Base-by-base conservation (phyloP, 1,140 invertebrate genomes). In the Zeugodacus cucurbitae region DNA sequence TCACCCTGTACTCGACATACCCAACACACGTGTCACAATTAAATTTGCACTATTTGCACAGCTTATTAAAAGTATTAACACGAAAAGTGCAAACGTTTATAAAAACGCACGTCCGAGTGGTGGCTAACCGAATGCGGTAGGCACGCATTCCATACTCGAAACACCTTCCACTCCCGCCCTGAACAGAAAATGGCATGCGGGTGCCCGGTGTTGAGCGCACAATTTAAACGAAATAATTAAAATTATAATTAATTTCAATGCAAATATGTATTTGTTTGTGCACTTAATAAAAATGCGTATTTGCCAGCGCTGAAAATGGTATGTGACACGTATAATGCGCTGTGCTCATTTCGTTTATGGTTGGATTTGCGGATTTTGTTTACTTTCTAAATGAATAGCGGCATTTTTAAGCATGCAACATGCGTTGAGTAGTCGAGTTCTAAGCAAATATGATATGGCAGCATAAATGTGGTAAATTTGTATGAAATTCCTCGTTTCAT, bases 21-120 rank as follows among this genome's bases (percentile, higher is more conserved):
- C 32, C 14, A 37, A 5, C 67, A 41, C 8, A 3, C 67, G 20
- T 41, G 6, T 4, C 67, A 74, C 34, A 74, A 74, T 74, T 74
- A 74, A 74, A 74, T 74, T 74, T 74, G 14, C 17, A 74, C 67
- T 74, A 74, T 74, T 41, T 74, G 34, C 22, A 22, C 67, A 74
- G 67, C 67, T 74, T 74, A 74, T 74, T 74, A 74, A 74, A 74
- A n/a, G 67, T 41, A 74, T 74, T 74, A 74, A 74, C 67, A 74
- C 7, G 37, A 37, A 74, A 37, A 22, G 34, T 74, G 34, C 67
- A 74, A 74, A 41, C 34, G 34, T 37, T 37, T 32, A 74, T 74
- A 62, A 74, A 37, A 74, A 74, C 14, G 41, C 67, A 22, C 67
- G 14, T 37, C 34, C 34, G 32, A 37, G 34, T 34, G 34, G 20